These are phyloP conservation scores for Bolinopsis microptera DNA, from an alignment of 37 sponge, comb jelly and placozoan genomes.

Conservation along the genomic window DNA sequence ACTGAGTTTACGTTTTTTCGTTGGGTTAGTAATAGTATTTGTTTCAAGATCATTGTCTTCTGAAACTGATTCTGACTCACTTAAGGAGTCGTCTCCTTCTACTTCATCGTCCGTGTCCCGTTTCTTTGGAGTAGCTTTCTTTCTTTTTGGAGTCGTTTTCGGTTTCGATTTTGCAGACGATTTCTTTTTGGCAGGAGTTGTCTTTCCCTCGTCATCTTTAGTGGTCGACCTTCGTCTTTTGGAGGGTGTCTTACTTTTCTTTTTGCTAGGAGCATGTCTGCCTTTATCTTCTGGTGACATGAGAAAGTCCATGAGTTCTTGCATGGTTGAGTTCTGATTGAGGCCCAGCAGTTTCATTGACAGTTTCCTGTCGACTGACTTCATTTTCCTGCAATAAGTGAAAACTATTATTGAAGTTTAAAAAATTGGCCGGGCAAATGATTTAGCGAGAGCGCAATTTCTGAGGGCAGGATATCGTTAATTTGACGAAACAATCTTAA, in stretches of 20 bases:
- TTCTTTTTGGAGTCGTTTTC: neutral
- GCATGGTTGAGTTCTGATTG: neutral
- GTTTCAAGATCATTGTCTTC: neutral
- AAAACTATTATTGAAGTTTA: too few relatives aligned
- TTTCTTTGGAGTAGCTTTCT: neutral
- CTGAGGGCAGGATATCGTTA: too few relatives aligned
- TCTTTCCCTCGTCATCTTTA: neutral
- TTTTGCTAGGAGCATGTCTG: neutral
- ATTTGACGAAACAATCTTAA: too few relatives aligned
- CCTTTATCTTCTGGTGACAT: neutral
- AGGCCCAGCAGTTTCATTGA: neutral
- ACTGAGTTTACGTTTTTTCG: neutral
- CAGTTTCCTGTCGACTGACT: constrained; percentile 1
- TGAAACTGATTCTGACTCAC: neutral
- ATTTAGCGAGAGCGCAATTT: too few relatives aligned
- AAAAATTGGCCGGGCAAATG: too few relatives aligned
- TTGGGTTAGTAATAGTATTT: neutral
- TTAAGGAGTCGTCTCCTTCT: neutral
- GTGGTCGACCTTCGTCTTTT: neutral
- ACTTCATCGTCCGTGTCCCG: neutral
- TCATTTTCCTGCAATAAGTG: neutral
- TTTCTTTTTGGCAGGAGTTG: neutral
- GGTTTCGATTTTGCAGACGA: neutral
- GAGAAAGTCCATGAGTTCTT: constrained; percentile 21
- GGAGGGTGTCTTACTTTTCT: constrained; percentile 15